phyloP scores from a whole-genome alignment of 2,888 invertebrate species.

The Drosophila meridionalis region DNA sequence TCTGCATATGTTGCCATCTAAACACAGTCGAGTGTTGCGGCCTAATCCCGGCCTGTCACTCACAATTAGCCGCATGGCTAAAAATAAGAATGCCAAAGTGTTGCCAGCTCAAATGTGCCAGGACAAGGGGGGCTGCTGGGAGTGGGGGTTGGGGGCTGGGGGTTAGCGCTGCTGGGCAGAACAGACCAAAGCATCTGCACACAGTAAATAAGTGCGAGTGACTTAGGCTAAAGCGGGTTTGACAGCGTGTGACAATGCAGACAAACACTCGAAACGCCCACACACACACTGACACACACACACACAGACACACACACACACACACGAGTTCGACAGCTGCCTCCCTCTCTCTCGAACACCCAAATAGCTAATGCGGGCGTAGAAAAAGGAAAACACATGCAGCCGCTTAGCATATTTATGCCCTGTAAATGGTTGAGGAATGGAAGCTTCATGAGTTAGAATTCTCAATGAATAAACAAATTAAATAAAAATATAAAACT shows the following conservation, averaged over 20 bases:
- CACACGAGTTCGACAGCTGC: slow-evolving; percentile 15
- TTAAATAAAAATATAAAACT: not conserved
- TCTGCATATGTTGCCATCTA: slow-evolving; percentile 26
- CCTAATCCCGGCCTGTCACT: slow-evolving; percentile 63
- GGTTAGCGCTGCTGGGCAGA: not conserved
- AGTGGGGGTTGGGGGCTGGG: not conserved
- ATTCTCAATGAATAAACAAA: not conserved
- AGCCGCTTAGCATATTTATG: slow-evolving; percentile 59
- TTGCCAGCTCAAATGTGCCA: slow-evolving; percentile 11
- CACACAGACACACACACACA: slow-evolving; percentile 17
- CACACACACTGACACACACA: slow-evolving; percentile 18
- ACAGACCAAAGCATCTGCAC: slow-evolving; percentile 31
- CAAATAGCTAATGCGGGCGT: slow-evolving; percentile 4
- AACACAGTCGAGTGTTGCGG: slow-evolving; percentile 29
- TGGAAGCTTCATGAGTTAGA: no score
- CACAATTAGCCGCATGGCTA: slow-evolving; percentile 75
- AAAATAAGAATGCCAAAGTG: slow-evolving; percentile 64
- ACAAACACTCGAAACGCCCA: slow-evolving; percentile 40
- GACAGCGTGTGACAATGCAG: slow-evolving; percentile 73
- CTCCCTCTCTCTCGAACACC: not conserved
- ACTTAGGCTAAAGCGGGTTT: slow-evolving; percentile 67
- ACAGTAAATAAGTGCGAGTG: slow-evolving; percentile 60
- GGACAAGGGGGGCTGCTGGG: not conserved
- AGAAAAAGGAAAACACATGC: slow-evolving; percentile 19
- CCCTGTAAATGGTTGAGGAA: slow-evolving; percentile 7